Evolutionary conservation across 1,140 invertebrate genomes (phyloP), one percentile per base, ranked within the genome.

Genomic region (Neuroterus valhalla): DNA sequence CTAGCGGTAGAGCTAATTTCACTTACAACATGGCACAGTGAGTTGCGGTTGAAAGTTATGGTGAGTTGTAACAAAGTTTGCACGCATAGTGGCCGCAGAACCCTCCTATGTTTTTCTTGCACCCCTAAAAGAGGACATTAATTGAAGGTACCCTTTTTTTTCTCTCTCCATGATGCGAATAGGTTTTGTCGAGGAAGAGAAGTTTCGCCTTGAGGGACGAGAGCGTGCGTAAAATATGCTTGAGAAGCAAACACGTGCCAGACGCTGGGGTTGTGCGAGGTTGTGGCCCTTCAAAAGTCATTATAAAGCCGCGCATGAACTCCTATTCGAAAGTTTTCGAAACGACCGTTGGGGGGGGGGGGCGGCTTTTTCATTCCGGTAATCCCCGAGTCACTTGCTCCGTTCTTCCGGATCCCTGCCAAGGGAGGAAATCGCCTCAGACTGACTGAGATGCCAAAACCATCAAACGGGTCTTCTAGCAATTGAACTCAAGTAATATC

Each of bases 231-330:
- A 55, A 55, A 55, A 55, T 55, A 21, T 21, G 50, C 50, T 55
- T 23, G 50, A 55, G 50, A 19, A 55, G 50, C 50, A 55, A 55
- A 55, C 50, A 55, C 50, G 50, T 55, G 50, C 50, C 50, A 55
- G 50, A 55, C 50, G 50, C 19, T 55, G 23, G 50, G 50, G 50
- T 55, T 55, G 23, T 55, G 23, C 50, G 50, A 55, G 50, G 50
- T 19, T 55, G 50, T 21, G 23, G 50, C 50, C 23, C 50, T 55
- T 55, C 5, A 55, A 55, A 55, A 55, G 50, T 55, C 50, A 55
- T 55, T 55, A 55, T 55, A 55, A 55, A 55, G 21, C 50, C 50
- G 8, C 50, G 50, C 50, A 55, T 55, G n/a, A 55, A 55, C 8
- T 55, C 50, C 50, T 55, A 55, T 55, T 55, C 19, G 19, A 55